Evolutionary conservation across 2,113 vertebrate species (phyloP).

Genomic region (Pelmatolapia mariae): DNA sequence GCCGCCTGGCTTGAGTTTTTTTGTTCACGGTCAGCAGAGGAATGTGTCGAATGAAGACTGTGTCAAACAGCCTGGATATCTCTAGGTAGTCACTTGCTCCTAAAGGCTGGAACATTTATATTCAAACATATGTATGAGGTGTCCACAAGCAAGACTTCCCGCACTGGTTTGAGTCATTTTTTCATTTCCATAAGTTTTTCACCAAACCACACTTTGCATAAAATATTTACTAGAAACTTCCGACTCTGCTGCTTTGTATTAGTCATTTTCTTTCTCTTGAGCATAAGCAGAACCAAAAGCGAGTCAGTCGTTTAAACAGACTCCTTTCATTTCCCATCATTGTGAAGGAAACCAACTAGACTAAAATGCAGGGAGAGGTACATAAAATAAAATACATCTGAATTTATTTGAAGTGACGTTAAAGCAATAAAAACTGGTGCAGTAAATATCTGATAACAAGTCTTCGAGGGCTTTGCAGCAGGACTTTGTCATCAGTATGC

Average conservation of each 20-base stretch:
- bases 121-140: background rate
- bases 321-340: background rate
- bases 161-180: background rate
- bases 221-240: background rate
- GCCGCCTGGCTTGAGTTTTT: slow-evolving; percentile 88
- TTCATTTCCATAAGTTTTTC: background rate
- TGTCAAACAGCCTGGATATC: slow-evolving; percentile 87
- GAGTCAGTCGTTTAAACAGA: background rate
- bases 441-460: background rate
- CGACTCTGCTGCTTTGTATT: background rate
- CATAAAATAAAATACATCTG: background rate
- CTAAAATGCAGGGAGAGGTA: background rate
- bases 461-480: background rate
- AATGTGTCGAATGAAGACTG: slow-evolving; percentile 86
- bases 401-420: background rate
- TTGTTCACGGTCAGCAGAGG: slow-evolving; percentile 84
- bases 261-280: background rate
- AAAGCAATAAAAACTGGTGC: background rate
- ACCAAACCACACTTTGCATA: background rate
- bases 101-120: slow-evolving; percentile 78
- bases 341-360: background rate
- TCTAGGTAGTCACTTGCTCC: slow-evolving; percentile 97
- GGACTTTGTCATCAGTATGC: background rate
- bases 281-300: background rate
- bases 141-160: background rate